Base-by-base conservation (phyloP, 1,140 invertebrate species). In the Aphelinus atriplicis region DNA sequence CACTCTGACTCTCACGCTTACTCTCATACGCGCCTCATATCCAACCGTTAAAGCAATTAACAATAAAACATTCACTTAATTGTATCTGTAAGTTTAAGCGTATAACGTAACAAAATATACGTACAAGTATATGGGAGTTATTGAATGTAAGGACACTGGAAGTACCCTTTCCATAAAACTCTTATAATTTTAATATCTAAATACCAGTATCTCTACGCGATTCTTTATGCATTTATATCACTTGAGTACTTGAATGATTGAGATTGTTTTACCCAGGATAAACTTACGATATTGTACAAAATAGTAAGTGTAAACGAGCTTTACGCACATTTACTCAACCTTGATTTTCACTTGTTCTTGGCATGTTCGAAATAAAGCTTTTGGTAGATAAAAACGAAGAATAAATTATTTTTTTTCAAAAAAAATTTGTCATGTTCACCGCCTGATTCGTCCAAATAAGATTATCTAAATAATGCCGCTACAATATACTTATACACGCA, bases 81-180 rank as follows among this genome's bases (percentile, higher is more conserved):
- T 7, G 42, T 60, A 70, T 10, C 66, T 57, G 9, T 61, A 55
- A 61, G 50, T 58, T 76, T 76, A 76, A 76, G 50, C 57, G 62
- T 65, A 76, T 62, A 72, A 76, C 64, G 50, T 76, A 76, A 76
- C 69, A 76, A 76, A 76, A 76, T 68, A 76, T 76, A 71, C 64
- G 64, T 71, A 76, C 63, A 76, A 65, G 47, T 67, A 57, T 58
- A 7, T n/a, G 50, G 43, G 3, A 66, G 56, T 71, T 55, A 60
- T 51, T 57, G 3, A 60, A 55, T 50, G 48, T 76, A 76, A 76
- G 75, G 67, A 72, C 57, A 72, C 5, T 42, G 56, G 53, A 26
- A 76, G 53, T 72, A 71, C 48, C 66, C 7, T 60, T 58, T 73
- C 57, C 3, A 48, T 45, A 10, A 58, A 64, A 58, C 42, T 71